Evolutionary conservation across 2,113 vertebrate species (phyloP), one percentile per base, ranked within the genome.

Genomic region (Eretmochelys imbricata): DNA sequence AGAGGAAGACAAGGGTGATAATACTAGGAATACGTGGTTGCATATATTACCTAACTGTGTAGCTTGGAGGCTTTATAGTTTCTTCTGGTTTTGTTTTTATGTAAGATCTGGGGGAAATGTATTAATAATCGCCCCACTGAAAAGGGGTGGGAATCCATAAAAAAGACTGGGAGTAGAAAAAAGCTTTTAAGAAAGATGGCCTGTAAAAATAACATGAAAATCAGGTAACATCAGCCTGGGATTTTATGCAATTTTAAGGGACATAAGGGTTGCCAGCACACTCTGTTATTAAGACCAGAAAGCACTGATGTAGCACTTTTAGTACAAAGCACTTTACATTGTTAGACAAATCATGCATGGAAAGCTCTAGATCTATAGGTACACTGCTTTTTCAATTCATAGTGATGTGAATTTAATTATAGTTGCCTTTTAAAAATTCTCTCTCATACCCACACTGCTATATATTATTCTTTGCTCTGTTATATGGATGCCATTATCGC

Each of bases 121-220:
- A 11, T 72, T 85, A 95, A 94, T 94, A 95, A 95, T 93, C 95
- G 79, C 92, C 91, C 88, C 84, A 83, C 65, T 81, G 91, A 95
- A 84, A 94, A 95, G 96, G n/a, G 54, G 9, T 93, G 25, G 12
- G 24, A 27, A 93, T 95, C 97, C 94, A 96, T 94, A 95, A 91
- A 62, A 75, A 92, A 92, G 27, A 76, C 81, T 86, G 24, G 29
- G 88, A 84, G 89, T 87, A 95, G 93, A 92, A 96, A 82, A 72
- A 90, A 86, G 75, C 46, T 91, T 96, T 95, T 96, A 95, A 95
- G 96, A 94, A 95, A 97, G 94, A 90, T 84, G 90, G 87, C 69
- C 96, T 96, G 92, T 81, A 83, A 82, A 97, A 97, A 94, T 62
- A 80, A 94, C 90, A 94, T 83, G 93, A 85, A 89, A 94, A 94